phyloP scores from a whole-genome alignment of 2,888 invertebrate genomes.

The Sinotaia quadrata region DNA sequence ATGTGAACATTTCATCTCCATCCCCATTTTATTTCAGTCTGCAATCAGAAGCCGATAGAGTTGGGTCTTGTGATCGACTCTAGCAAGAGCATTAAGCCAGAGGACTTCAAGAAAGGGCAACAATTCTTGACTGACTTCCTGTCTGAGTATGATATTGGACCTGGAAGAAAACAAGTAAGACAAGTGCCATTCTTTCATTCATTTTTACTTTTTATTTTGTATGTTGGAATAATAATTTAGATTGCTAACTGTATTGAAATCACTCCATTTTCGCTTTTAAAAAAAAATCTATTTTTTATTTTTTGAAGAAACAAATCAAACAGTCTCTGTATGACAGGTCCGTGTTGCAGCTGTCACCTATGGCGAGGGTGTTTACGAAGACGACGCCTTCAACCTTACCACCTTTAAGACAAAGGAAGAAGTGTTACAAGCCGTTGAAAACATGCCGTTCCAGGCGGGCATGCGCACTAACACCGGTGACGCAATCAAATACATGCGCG shows the following conservation, averaged over 20 bases:
- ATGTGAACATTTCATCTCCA: too few species aligned
- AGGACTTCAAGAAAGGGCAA: slow-evolving; percentile 7
- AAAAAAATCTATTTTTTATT: too few species aligned
- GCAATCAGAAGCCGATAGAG: slow-evolving; percentile 12
- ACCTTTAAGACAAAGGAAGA: slow-evolving; percentile 29
- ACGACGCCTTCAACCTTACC: slow-evolving; percentile 32
- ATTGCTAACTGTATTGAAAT: too few species aligned
- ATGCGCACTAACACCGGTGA: slow-evolving; percentile 30
- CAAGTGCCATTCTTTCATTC: too few species aligned
- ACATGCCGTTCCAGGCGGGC: slow-evolving; percentile 26
- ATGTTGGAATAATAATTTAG: too few species aligned
- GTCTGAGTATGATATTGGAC: slow-evolving; percentile 14
- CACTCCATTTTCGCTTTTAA: too few species aligned
- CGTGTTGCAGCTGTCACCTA: slow-evolving; percentile 29
- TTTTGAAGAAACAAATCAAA: too few species aligned
- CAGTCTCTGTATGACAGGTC: too few species aligned
- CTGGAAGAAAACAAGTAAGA: slow-evolving; percentile 4
- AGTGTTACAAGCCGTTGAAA: slow-evolving; percentile 21
- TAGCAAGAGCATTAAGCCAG: slow-evolving; percentile 6
- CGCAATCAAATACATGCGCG: slow-evolving; percentile 32
- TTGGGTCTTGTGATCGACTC: slow-evolving; percentile 14
- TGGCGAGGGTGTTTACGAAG: slow-evolving; percentile 24
- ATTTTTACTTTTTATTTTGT: too few species aligned
- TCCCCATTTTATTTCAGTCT: too few species aligned
- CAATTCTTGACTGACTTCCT: slow-evolving; percentile 12